phyloP scores from a whole-genome alignment of 1,140 invertebrate genomes.

The Cotesia chilonis region DNA sequence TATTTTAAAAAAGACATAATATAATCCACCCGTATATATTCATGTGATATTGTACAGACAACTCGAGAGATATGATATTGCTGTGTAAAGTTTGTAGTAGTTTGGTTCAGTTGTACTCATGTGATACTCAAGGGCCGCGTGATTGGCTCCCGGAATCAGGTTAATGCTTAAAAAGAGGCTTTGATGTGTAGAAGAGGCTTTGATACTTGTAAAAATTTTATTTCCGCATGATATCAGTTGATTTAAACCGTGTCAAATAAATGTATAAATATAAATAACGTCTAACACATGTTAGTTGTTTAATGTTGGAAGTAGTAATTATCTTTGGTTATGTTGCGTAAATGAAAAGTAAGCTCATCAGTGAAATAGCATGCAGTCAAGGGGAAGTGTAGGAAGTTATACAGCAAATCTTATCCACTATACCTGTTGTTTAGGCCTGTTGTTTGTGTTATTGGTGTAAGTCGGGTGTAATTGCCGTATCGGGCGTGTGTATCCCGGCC shows the following conservation, averaged over 20 bases:
- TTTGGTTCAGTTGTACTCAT: too few relatives aligned
- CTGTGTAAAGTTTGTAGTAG: background rate
- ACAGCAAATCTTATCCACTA: background rate
- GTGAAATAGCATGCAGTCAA: too few relatives aligned
- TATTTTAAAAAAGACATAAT: too few relatives aligned
- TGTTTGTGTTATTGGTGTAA: background rate
- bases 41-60: background rate
- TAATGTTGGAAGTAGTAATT: conserved; percentile 2
- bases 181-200: background rate
- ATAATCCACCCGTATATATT: conserved; percentile 13
- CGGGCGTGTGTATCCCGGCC: conserved; percentile 11
- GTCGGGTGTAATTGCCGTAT: conserved; percentile 29
- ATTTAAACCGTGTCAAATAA: too few relatives aligned
- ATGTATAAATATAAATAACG: too few relatives aligned
- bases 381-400: background rate
- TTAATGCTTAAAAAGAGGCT: conserved; percentile 31
- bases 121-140: conserved; percentile 7
- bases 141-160: conserved; percentile 31
- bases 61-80: background rate
- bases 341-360: background rate
- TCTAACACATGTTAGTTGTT: background rate
- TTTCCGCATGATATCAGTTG: too few relatives aligned
- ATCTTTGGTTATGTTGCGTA: background rate
- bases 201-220: too few relatives aligned
- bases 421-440: background rate